Conservation (phyloP, 2,888 invertebrate species). For the Pristionchus mayeri region DNA sequence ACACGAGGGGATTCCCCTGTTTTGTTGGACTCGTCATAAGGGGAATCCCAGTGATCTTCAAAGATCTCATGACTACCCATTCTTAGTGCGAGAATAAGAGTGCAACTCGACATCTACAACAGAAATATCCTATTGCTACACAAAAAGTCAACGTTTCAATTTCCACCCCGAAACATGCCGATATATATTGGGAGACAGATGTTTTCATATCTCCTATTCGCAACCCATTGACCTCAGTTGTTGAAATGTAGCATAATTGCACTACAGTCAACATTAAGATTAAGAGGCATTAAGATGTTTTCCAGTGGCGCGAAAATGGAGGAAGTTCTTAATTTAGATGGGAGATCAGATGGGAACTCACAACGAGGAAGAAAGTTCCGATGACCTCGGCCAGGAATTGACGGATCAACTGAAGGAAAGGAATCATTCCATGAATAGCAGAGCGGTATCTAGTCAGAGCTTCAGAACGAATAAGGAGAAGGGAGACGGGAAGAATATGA, state of each 20-base stretch:
- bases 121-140: neutral
- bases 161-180: too few species aligned
- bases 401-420: slow-evolving; percentile 54
- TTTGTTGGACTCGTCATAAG: slow-evolving; percentile 3
- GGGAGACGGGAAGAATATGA: neutral
- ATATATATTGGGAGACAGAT: too few species aligned
- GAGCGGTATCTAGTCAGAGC: neutral
- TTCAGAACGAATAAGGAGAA: neutral
- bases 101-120: neutral
- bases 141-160: too few species aligned
- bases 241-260: too few species aligned
- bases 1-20: neutral
- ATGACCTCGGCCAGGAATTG: slow-evolving; percentile 72
- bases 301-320: neutral
- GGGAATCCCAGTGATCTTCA: neutral
- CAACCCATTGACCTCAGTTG: too few species aligned
- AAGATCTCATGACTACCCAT: slow-evolving; percentile 23
- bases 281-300: too few species aligned
- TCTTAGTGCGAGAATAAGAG: neutral
- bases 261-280: too few species aligned
- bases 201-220: too few species aligned
- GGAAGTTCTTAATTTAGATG: neutral
- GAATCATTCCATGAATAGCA: neutral
- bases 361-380: slow-evolving; percentile 73
- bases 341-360: slow-evolving; percentile 26